A percentile compares a stretch with the other conserved stretches of the same genome.
Evolutionary conservation across 2,113 vertebrate genomes (phyloP).

Genomic region (Mastomys natalensis): DNA sequence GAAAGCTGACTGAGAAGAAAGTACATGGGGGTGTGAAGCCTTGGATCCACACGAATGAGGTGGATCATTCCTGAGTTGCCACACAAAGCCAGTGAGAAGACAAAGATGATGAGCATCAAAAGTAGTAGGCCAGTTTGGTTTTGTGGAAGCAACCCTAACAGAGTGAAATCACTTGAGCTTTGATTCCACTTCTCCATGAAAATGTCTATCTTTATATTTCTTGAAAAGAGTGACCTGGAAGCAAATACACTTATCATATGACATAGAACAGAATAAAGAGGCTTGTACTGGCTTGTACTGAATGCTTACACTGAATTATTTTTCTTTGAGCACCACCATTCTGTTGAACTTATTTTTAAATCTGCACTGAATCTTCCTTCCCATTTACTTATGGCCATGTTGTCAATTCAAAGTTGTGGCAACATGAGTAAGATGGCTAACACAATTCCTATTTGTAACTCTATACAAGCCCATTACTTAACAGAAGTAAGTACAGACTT

Average conservation of each 20-base stretch:
- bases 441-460: not conserved
- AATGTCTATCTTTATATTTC: not conserved
- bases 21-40: constrained; percentile 40
- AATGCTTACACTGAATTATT: not conserved
- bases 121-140: not conserved
- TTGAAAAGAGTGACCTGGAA: not conserved
- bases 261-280: not conserved
- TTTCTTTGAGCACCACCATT: not conserved
- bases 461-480: not conserved
- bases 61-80: constrained; percentile 54
- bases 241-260: not conserved
- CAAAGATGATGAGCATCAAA: constrained; percentile 5
- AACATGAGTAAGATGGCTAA: not conserved
- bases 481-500: not conserved
- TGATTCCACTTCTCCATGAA: constrained; percentile 68
- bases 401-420: not conserved
- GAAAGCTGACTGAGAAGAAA: constrained; percentile 52
- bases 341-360: not conserved
- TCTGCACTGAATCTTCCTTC: not conserved
- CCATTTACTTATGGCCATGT: not conserved
- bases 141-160: constrained; percentile 40
- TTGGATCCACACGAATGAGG: not conserved
- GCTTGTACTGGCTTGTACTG: not conserved
- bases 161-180: constrained; percentile 53
- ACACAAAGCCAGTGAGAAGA: not conserved